Conservation (phyloP, 2,797 vertebrate species). For the Acipenser transmontanus region DNA sequence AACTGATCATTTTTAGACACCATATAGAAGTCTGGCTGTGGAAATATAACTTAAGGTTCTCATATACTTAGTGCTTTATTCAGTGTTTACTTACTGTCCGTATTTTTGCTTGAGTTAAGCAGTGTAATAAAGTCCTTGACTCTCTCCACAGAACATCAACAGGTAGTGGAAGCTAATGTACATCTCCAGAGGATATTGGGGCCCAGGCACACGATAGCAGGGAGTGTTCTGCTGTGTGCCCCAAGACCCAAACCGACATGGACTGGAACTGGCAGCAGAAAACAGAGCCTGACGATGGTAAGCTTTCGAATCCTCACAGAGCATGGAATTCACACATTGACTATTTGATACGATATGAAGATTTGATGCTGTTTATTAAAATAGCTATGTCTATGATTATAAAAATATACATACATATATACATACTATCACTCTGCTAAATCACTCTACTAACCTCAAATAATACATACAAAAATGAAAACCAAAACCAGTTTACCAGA, state of each 20-base stretch:
- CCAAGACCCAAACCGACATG: slow-evolving; percentile 47
- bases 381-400: too few species aligned
- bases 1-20: not conserved
- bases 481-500: too few species aligned
- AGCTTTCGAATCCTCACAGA: slow-evolving; percentile 25
- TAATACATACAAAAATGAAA: slow-evolving; percentile 16
- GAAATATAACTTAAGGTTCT: not conserved
- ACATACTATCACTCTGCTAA: slow-evolving; percentile 1
- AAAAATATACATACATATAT: too few species aligned
- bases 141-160: not conserved
- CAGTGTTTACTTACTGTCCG: not conserved
- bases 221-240: slow-evolving; percentile 41
- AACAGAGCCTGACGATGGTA: slow-evolving; percentile 22
- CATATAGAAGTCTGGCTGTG: not conserved
- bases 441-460: slow-evolving; percentile 7
- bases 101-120: not conserved
- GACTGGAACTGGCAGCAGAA: slow-evolving; percentile 33
- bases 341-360: too few species aligned
- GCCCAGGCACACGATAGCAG: slow-evolving; percentile 29
- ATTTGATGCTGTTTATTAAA: too few species aligned
- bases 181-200: slow-evolving; percentile 32
- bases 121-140: not conserved
- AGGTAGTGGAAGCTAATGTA: slow-evolving; percentile 5
- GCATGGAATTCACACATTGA: not conserved
- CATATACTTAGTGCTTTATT: not conserved